Conservation (phyloP, 2,888 invertebrate genomes). For the Agrypnus murinus region DNA sequence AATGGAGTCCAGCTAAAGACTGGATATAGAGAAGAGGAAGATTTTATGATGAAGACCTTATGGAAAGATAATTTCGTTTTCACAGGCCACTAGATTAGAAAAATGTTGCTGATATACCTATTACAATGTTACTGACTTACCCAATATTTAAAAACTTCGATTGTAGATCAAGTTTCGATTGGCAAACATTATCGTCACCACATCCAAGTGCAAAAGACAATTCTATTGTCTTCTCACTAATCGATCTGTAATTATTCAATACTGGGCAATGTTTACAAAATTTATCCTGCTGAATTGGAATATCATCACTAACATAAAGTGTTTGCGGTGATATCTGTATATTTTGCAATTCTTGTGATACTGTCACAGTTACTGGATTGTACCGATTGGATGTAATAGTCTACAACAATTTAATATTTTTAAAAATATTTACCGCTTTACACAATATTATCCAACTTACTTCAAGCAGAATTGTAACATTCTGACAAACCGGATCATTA, state of each 20-base stretch:
- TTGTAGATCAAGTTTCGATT: slow-evolving; percentile 58
- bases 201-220: slow-evolving; percentile 65
- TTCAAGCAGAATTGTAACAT: slow-evolving; percentile 46
- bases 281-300: slow-evolving; percentile 49
- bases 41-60: too few relatives aligned
- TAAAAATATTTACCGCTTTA: too few relatives aligned
- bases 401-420: slow-evolving; percentile 35
- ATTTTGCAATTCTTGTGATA: slow-evolving; percentile 43
- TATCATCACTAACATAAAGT: slow-evolving; percentile 22
- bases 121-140: too few relatives aligned
- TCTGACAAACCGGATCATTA: slow-evolving; percentile 44
- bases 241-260: slow-evolving; percentile 56
- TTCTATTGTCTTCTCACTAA: slow-evolving; percentile 54
- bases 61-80: too few relatives aligned
- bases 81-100: too few relatives aligned
- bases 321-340: too few relatives aligned
- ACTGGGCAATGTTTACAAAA: slow-evolving; percentile 63
- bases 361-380: slow-evolving; percentile 56
- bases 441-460: too few relatives aligned
- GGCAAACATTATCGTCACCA: slow-evolving; percentile 63
- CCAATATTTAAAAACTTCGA: slow-evolving; percentile 54
- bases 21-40: too few relatives aligned
- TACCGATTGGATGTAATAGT: slow-evolving; percentile 31
- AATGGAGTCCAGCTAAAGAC: too few relatives aligned
- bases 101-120: background rate